These are phyloP conservation scores for Zosterops pallidus DNA, from an alignment of 2,113 vertebrate species.

Conservation along the genomic window DNA sequence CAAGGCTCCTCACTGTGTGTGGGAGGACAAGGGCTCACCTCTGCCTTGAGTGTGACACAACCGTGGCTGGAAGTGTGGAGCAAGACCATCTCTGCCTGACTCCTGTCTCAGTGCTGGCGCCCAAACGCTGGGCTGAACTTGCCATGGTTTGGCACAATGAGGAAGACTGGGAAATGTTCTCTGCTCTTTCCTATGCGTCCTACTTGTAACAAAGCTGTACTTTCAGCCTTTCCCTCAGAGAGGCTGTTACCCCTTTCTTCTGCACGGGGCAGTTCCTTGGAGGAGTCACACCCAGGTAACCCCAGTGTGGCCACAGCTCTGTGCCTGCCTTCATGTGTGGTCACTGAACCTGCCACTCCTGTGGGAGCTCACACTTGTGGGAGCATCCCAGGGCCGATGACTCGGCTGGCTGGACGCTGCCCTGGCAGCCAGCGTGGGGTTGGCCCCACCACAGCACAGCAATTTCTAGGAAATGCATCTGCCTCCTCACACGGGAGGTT, in stretches of 20 bases:
- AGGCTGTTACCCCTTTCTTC: background rate
- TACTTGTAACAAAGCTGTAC: background rate
- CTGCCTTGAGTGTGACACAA: background rate
- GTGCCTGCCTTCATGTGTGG: background rate
- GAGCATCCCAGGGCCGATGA: background rate
- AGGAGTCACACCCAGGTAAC: background rate
- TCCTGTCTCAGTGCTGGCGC: background rate
- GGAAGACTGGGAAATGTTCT: background rate
- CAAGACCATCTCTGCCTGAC: background rate
- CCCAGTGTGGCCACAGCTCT: background rate
- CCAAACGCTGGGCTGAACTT: background rate
- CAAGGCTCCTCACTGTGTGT: background rate
- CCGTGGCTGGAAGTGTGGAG: rapidly evolving
- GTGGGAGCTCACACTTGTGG: background rate
- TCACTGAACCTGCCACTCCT: rapidly evolving
- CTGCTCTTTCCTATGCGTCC: background rate
- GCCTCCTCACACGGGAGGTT: background rate
- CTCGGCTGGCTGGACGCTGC: rapidly evolving
- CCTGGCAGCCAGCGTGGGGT: rapidly evolving
- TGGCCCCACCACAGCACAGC: rapidly evolving
- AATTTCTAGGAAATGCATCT: background rate
- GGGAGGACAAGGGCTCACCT: background rate
- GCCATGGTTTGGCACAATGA: background rate
- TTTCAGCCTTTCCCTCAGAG: background rate
- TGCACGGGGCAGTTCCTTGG: background rate